Evolutionary conservation across 2,113 vertebrate species (phyloP).

Genomic region (Dicrurus megarhynchus): DNA sequence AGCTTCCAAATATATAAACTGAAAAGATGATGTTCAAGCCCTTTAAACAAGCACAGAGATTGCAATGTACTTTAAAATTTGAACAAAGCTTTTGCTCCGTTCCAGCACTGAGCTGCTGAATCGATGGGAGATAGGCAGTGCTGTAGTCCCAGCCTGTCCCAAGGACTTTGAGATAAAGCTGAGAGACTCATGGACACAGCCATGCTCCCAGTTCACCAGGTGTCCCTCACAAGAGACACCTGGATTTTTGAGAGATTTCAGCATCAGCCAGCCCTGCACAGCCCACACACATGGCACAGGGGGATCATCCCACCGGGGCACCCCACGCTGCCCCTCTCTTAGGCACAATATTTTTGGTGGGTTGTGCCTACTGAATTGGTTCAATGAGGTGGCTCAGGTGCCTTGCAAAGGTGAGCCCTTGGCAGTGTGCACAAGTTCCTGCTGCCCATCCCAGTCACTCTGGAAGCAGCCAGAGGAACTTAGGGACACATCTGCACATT

Average conservation of each 20-base stretch:
- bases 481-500: neutral
- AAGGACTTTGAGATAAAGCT: neutral
- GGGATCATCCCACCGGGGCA: accelerated
- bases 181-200: neutral
- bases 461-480: neutral
- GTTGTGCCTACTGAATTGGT: neutral
- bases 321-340: neutral
- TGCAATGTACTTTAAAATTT: neutral
- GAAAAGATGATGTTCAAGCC: neutral
- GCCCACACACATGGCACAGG: neutral
- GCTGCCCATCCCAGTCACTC: neutral
- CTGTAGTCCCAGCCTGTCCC: neutral
- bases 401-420: neutral
- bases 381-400: neutral
- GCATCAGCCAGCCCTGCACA: neutral
- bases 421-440: neutral
- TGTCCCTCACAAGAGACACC: neutral
- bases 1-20: neutral
- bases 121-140: neutral
- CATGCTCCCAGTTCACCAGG: neutral
- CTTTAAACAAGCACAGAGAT: neutral
- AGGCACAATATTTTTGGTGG: neutral
- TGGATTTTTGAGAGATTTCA: neutral
- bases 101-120: accelerated
- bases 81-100: neutral